Conservation (phyloP, 2,113 vertebrate genomes). For the Cyrtonyx montezumae region DNA sequence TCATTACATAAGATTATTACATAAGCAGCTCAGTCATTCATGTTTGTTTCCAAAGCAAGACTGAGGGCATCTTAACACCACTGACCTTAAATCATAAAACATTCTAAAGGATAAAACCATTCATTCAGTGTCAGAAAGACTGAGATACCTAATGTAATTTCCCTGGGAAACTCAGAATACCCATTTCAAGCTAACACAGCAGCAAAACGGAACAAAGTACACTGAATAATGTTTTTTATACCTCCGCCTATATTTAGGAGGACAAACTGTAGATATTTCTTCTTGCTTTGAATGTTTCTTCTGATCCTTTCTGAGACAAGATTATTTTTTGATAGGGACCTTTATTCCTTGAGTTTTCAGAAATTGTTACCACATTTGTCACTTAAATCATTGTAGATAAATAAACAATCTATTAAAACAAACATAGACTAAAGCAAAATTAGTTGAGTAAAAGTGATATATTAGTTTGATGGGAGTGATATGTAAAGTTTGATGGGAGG, state of each 20-base stretch:
- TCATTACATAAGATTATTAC: background rate
- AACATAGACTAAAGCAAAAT: background rate
- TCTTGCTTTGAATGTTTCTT: background rate
- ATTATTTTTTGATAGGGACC: background rate
- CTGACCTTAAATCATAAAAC: slow-evolving; percentile 1
- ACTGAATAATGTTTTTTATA: background rate
- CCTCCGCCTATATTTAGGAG: background rate
- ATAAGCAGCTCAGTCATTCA: background rate
- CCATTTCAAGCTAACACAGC: background rate
- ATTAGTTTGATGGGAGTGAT: no score
- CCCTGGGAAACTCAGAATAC: background rate
- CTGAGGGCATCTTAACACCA: background rate
- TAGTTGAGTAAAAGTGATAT: no score
- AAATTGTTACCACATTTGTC: background rate
- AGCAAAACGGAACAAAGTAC: background rate
- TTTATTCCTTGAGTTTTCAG: background rate
- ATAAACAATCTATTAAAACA: background rate
- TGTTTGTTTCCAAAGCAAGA: background rate
- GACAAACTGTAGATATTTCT: background rate
- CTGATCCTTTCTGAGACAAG: background rate
- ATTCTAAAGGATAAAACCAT: background rate
- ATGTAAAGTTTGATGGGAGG: no score
- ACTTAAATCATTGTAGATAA: background rate
- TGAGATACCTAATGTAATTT: background rate
- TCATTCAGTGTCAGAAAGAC: background rate